These are phyloP conservation scores for Solenodon paradoxus DNA, from an alignment of 2,113 vertebrate species.

Conservation along the genomic window DNA sequence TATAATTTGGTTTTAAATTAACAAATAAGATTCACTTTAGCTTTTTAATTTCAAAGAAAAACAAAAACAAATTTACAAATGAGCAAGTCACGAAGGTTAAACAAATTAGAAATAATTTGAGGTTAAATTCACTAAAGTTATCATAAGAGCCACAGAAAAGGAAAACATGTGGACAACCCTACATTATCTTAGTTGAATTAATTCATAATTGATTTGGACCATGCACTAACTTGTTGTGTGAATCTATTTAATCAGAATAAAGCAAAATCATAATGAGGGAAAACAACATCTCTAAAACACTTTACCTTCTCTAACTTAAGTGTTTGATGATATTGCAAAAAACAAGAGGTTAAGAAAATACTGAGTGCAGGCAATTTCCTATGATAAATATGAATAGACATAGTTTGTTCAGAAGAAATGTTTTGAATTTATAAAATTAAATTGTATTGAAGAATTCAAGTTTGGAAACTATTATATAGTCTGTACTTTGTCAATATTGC, in stretches of 20 bases:
- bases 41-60: neutral
- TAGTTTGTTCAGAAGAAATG: neutral
- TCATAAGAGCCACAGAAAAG: neutral
- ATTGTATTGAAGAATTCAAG: neutral
- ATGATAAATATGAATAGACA: neutral
- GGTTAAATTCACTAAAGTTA: neutral
- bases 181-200: neutral
- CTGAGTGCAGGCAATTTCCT: neutral
- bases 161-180: fast-evolving
- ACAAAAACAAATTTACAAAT: neutral
- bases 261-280: neutral
- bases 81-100: neutral
- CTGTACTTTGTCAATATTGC: neutral
- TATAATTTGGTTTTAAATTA: neutral
- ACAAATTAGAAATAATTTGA: neutral
- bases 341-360: neutral
- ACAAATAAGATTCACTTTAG: neutral
- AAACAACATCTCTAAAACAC: neutral
- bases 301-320: neutral
- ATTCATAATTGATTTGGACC: neutral
- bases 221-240: too few relatives aligned
- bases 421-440: neutral
- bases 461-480: neutral
- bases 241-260: neutral
- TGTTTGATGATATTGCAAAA: neutral